Base-by-base conservation (phyloP, 2,888 invertebrate genomes). In the Amphipyra tragopoginis region DNA sequence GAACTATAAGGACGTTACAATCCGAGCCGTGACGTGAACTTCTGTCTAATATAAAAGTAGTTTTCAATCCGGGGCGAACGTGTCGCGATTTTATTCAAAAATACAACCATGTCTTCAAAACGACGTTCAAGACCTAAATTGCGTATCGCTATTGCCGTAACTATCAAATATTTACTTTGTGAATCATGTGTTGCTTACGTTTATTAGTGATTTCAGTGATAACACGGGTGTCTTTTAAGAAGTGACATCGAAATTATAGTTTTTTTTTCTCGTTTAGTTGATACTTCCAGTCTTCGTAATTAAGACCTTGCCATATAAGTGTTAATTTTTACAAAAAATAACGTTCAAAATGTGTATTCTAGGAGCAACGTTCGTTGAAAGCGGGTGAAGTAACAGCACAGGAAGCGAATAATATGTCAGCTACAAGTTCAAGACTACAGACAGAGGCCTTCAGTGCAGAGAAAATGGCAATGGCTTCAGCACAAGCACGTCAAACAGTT, bases 361-460 rank as follows among this genome's bases (percentile, higher is more conserved):
- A 98, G 98, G 98, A 98, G 93, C 97, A 97, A 81, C 96, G 97
- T 83, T 97, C 97, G 54, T 90, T 98, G 75, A 97, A 97, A 90
- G 96, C 97, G 56, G 97, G 97, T 58, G 98, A 98, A 87, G 95
- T 98, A 55, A 96, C 97, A 55, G 97, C 98, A 81, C 97, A 98
- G 88, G 98, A 98, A 88, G 97, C 97, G 78, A 97, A 97, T 87
- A 98, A 97, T 88, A 96, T 98, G 93, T 97, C 97, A 59, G 97
- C 98, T 47, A 96, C 97, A 43, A 97, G 97, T 86, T 97, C 98
- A 94, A 97, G 97, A 90, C 95, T 98, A 58, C 97, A 97, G 76
- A 97, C 98, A 51, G 98, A 98, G 83, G 97, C 97, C 42, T 98
- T 98, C 91, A 98, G 97, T 81, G 97, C 97, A 10, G 98, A 98